Evolutionary conservation across 1,140 invertebrate genomes (phyloP).

Genomic region (Ceratoteleas bidentatus): DNA sequence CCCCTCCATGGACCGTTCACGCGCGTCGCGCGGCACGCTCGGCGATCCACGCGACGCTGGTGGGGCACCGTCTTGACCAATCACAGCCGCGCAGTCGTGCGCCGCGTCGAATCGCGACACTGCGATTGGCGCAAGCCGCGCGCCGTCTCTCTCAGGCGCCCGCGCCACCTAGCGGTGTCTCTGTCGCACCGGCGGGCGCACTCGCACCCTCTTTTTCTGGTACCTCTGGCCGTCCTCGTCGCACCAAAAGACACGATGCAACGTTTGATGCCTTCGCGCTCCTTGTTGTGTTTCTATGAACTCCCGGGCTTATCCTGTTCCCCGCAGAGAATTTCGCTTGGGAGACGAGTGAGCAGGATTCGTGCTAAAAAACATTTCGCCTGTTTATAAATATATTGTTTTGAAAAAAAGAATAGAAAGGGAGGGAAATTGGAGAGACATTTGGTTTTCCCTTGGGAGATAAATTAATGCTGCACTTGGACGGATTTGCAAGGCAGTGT

Average conservation of each 20-base stretch:
- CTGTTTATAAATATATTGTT: neutral
- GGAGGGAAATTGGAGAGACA: too few relatives aligned
- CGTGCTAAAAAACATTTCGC: neutral
- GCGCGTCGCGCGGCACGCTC: conserved; percentile 69
- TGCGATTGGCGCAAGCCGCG: conserved; percentile 68
- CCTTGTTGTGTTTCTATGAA: conserved; percentile 71
- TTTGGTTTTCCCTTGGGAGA: too few relatives aligned
- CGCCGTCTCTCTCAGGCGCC: conserved; percentile 17
- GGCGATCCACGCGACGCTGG: conserved; percentile 62
- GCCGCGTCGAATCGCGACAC: conserved; percentile 73
- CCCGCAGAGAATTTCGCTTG: conserved; percentile 21
- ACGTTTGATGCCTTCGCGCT: conserved; percentile 46
- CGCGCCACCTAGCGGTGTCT: conserved; percentile 47
- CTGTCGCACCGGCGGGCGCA: conserved; percentile 16
- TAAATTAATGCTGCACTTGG: too few relatives aligned
- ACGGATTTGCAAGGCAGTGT: too few relatives aligned
- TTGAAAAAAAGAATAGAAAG: too few relatives aligned
- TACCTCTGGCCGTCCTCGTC: conserved; percentile 26
- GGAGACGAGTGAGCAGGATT: too few relatives aligned
- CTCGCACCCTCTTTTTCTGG: conserved; percentile 37
- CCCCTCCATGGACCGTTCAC: conserved; percentile 68
- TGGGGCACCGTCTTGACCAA: conserved; percentile 69
- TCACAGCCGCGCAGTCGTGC: conserved; percentile 70
- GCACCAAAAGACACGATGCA: conserved; percentile 44
- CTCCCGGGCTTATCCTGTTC: conserved; percentile 68